Evolutionary conservation across 1,140 invertebrate genomes (phyloP).

Genomic region (Leptonema lineaticorne): DNA sequence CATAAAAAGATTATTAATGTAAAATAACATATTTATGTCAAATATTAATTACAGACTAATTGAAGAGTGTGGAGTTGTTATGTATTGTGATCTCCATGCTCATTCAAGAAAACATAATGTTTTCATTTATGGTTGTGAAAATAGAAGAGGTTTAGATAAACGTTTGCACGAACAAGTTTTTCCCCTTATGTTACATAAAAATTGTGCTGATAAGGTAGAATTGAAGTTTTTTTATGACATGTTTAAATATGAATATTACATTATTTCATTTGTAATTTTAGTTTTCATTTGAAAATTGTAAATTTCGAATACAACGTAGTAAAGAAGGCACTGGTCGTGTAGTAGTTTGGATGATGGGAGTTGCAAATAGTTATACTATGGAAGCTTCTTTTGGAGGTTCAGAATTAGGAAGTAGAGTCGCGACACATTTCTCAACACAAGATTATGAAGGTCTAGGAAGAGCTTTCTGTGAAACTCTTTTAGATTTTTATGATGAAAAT

Average conservation of each 20-base stretch:
- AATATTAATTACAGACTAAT: constrained; percentile 63
- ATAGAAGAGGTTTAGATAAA: constrained; percentile 73
- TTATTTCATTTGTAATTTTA: constrained; percentile 51
- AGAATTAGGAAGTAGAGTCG: constrained; percentile 71
- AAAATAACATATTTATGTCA: constrained; percentile 6
- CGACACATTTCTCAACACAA: constrained; percentile 81
- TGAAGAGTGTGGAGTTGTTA: constrained; percentile 88
- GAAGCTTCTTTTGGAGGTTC: constrained; percentile 93
- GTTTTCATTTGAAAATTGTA: constrained; percentile 93
- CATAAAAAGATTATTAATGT: background rate
- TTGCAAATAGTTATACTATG: constrained; percentile 91
- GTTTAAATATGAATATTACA: background rate
- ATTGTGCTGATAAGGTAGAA: constrained; percentile 83
- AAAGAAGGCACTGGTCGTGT: constrained; percentile 93
- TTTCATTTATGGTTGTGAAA: constrained; percentile 96
- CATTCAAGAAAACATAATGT: constrained; percentile 94
- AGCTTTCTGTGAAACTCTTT: constrained; percentile 87
- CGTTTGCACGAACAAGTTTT: constrained; percentile 86
- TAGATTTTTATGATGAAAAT: constrained; percentile 88
- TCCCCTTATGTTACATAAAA: constrained; percentile 90
- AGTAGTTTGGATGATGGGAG: constrained; percentile 92
- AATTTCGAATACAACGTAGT: constrained; percentile 87
- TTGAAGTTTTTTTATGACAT: background rate
- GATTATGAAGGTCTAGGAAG: constrained; percentile 74
- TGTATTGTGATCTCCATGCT: constrained; percentile 95